These are phyloP conservation scores for Oceanodroma tethys DNA, from an alignment of 2,113 vertebrate genomes.

Conservation along the genomic window DNA sequence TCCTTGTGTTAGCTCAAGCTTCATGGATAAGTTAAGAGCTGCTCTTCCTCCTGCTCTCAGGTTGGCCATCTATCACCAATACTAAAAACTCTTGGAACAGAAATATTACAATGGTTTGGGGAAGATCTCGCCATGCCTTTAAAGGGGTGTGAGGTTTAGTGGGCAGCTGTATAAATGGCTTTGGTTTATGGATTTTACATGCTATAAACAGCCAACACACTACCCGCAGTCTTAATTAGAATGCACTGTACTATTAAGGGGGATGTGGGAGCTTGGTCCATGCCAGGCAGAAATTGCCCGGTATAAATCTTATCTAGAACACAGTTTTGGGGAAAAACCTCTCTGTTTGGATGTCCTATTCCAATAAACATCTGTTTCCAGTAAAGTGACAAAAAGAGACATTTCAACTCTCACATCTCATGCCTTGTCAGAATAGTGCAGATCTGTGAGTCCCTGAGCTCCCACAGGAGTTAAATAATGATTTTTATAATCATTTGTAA, in stretches of 20 bases:
- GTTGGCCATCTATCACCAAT: neutral
- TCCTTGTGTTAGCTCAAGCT: neutral
- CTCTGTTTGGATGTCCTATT: neutral
- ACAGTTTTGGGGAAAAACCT: neutral
- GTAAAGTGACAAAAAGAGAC: neutral
- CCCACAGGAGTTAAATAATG: neutral
- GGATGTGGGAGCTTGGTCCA: neutral
- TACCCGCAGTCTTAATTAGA: slow-evolving; percentile 16
- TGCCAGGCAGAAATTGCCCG: neutral
- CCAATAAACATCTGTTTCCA: neutral
- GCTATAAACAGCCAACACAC: slow-evolving; percentile 20
- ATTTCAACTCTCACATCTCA: neutral
- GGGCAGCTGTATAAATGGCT: slow-evolving; percentile 8
- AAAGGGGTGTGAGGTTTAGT: neutral
- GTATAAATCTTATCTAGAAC: neutral
- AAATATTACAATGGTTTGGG: neutral
- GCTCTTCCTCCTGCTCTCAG: neutral
- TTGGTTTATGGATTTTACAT: slow-evolving; percentile 28
- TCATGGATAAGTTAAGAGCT: neutral
- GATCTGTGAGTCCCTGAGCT: neutral
- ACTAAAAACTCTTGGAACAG: neutral
- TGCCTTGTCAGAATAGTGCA: neutral
- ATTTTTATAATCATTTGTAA: neutral
- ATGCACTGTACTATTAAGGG: neutral
- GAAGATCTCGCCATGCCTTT: neutral